Conservation (phyloP, 2,797 vertebrate genomes). For the Notoglanidium macrostoma region DNA sequence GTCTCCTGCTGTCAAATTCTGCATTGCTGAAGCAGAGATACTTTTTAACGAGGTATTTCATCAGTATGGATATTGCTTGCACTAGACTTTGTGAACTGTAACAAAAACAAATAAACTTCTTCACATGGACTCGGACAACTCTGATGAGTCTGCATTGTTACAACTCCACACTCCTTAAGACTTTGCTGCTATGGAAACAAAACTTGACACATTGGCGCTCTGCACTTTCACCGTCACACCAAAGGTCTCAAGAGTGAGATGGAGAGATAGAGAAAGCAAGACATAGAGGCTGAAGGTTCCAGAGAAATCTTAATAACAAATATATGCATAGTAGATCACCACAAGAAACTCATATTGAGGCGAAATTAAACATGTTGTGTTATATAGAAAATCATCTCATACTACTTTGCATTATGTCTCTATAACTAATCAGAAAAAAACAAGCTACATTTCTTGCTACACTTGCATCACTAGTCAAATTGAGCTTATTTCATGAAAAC, state of each 20-base stretch:
- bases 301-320: neutral
- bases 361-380: neutral
- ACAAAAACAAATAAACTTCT: neutral
- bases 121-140: neutral
- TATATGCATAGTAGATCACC: neutral
- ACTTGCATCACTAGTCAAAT: neutral
- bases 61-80: conserved; percentile 15
- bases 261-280: conserved; percentile 10
- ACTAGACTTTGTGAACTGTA: conserved; percentile 7
- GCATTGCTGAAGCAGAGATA: neutral
- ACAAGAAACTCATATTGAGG: neutral
- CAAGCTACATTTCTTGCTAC: neutral
- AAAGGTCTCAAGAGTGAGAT: conserved; percentile 31
- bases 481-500: neutral
- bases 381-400: neutral
- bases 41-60: conserved; percentile 25
- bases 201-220: neutral
- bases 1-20: neutral
- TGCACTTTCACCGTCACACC: conserved; percentile 27
- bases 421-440: neutral
- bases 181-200: conserved; percentile 51
- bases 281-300: neutral
- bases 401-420: neutral
- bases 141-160: conserved; percentile 26
- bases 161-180: conserved; percentile 9